These are phyloP conservation scores for Achroia grisella DNA, from an alignment of 1,140 invertebrate species.

Conservation along the genomic window DNA sequence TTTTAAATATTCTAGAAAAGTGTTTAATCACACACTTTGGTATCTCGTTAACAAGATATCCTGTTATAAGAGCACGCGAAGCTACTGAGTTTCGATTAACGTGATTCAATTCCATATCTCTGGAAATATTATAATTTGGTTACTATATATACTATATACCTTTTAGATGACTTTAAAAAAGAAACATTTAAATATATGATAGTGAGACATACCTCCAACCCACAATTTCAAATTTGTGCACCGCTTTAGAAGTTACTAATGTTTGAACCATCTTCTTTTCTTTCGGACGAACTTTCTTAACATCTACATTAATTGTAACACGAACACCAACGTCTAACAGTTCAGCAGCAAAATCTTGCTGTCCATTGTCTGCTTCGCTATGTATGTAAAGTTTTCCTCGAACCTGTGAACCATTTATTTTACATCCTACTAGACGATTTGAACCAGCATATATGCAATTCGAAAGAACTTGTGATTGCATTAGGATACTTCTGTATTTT, in stretches of 20 bases:
- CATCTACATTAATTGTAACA: neutral
- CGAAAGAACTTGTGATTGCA: too few relatives aligned
- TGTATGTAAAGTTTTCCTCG: too few relatives aligned
- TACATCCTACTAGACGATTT: too few relatives aligned
- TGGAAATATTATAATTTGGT: conserved; percentile 1
- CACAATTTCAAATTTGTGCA: conserved; percentile 10
- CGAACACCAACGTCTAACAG: neutral
- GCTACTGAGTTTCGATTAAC: neutral
- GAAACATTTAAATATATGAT: too few relatives aligned
- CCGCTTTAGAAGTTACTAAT: too few relatives aligned
- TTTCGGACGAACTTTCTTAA: neutral
- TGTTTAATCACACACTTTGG: conserved; percentile 19
- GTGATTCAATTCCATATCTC: neutral
- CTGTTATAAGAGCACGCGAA: conserved; percentile 20
- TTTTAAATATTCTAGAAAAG: conserved; percentile 7
- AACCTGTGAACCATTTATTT: too few relatives aligned
- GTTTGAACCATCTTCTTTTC: neutral
- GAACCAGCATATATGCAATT: too few relatives aligned
- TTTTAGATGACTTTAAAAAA: too few relatives aligned
- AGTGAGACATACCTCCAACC: conserved; percentile 22
- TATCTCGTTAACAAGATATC: conserved; percentile 25
- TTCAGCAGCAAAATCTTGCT: neutral
- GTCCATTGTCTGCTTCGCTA: too few relatives aligned
- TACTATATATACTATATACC: too few relatives aligned
- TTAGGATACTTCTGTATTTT: too few relatives aligned